Conservation (phyloP, 2,797 vertebrate species). For the Protonibea diacanthus region DNA sequence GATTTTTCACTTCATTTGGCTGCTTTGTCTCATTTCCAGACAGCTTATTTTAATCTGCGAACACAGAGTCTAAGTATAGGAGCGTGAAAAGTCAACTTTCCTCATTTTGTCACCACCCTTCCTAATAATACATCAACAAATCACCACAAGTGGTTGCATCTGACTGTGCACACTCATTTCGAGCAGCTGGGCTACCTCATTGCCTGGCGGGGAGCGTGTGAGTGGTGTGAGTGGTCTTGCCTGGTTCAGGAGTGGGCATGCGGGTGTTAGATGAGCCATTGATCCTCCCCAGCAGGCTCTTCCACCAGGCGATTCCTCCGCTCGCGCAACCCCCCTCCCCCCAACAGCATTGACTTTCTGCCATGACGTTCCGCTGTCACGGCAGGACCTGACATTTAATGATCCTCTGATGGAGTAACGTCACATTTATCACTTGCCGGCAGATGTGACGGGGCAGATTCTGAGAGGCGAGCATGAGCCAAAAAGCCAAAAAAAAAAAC, state of each 20-base stretch:
- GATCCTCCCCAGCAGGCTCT: conserved; percentile 87
- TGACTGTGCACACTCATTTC: conserved; percentile 66
- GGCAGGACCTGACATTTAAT: conserved; percentile 92
- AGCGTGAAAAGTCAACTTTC: conserved; percentile 18
- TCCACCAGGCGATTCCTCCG: conserved; percentile 68
- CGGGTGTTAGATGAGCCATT: conserved; percentile 89
- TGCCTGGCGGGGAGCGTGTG: conserved; percentile 74
- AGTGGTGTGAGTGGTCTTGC: conserved; percentile 66
- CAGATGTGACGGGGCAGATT: conserved; percentile 86
- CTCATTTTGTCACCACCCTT: conserved; percentile 40
- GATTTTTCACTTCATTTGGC: conserved; percentile 13
- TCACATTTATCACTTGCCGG: conserved; percentile 90
- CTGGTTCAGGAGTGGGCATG: conserved; percentile 68
- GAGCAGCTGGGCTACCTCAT: conserved; percentile 74
- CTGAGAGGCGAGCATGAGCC: conserved; percentile 81
- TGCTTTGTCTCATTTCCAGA: not conserved
- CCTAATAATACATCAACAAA: conserved; percentile 64
- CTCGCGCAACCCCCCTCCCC: conserved; percentile 42
- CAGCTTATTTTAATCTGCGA: conserved; percentile 8
- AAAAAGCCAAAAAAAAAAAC: conserved; percentile 41
- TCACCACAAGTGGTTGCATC: conserved; percentile 59
- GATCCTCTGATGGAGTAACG: conserved; percentile 89
- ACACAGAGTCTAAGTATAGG: not conserved
- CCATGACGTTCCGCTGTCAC: conserved; percentile 87
- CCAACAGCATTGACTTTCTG: conserved; percentile 91